Percentiles rank a stretch among this genome's conserved stretches.
phyloP scores from a whole-genome alignment of 2,797 vertebrate species.

The Semaprochilodus insignis region DNA sequence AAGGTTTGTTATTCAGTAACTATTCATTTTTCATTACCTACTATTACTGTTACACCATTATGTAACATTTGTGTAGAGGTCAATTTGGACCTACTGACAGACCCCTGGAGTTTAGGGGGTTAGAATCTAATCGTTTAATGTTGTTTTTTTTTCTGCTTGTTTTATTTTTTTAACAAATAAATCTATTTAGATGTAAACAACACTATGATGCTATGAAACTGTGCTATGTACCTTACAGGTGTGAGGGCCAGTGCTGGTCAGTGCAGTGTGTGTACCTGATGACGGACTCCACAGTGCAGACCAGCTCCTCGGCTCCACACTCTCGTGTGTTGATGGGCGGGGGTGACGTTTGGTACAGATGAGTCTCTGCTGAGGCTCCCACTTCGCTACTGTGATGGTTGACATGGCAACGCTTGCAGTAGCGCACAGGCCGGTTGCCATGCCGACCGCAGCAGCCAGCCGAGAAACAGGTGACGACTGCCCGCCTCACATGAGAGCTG shows the following conservation, averaged over 20 bases:
- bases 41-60: too few relatives aligned
- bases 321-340: slow-evolving; percentile 98
- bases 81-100: background rate
- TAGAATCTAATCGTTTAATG: too few relatives aligned
- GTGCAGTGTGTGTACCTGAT: slow-evolving; percentile 84
- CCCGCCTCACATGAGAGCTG: slow-evolving; percentile 96
- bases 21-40: too few relatives aligned
- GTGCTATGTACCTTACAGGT: background rate
- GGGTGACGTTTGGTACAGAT: slow-evolving; percentile 98
- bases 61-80: too few relatives aligned
- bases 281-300: slow-evolving; percentile 96
- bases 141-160: too few relatives aligned
- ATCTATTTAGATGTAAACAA: too few relatives aligned
- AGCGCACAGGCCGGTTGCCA: slow-evolving; percentile 96
- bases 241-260: background rate
- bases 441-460: slow-evolving; percentile 97
- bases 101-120: too few relatives aligned
- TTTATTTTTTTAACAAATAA: too few relatives aligned
- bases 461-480: slow-evolving; percentile 98
- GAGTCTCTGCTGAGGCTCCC: slow-evolving; percentile 91
- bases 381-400: slow-evolving; percentile 98
- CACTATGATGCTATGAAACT: background rate
- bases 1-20: too few relatives aligned
- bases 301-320: slow-evolving; percentile 96
- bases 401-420: slow-evolving; percentile 98